Evolutionary conservation across 2,797 vertebrate genomes (phyloP), one percentile per base, ranked within the genome.

Genomic region (Melopsittacus undulatus): DNA sequence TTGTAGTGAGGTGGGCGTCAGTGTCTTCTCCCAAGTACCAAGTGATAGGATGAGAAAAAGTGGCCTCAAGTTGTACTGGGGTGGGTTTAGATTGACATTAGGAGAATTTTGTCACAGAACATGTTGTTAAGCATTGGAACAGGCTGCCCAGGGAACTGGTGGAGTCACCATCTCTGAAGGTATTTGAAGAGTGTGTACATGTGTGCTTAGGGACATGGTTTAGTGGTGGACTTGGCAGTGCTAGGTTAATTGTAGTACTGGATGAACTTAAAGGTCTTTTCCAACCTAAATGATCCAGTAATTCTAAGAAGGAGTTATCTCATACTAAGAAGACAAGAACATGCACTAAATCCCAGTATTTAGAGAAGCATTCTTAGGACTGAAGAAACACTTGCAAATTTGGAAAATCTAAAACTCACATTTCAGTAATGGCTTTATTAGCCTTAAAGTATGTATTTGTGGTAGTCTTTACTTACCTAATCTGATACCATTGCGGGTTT

Each of bases 1-100:
- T 5, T 38, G 10, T 63, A 40, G 27, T 0, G 7, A 43, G 36
- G 5, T 32, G 10, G 14, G 4, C 4, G 5, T 30, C 0, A 0
- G 19, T 54, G 45, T 69, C 6, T 22, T 52, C 43, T 49, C 36
- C 59, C 14, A 51, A 3, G 17, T 43, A 52, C n/a, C 22, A 45
- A 51, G 49, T 7, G 8, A 34, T 10, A n/a, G n/a, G n/a, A n/a
- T n/a, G n/a, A n/a, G n/a, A n/a, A n/a, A n/a, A n/a, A n/a, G n/a
- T n/a, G n/a, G 6, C 24, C 15, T 75, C 10, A 57, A 32, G 18
- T 22, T 67, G 5, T 5, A 2, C 12, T 8, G 36, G 11, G 4
- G 2, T 24, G 57, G 8, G 18, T 70, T 61, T 74, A 78, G 46
- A 18, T 38, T 62, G 42, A 34, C 76, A 29, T 48, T 30, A 36